Conservation (phyloP, 1,140 invertebrate species). For the Homarus americanus region DNA sequence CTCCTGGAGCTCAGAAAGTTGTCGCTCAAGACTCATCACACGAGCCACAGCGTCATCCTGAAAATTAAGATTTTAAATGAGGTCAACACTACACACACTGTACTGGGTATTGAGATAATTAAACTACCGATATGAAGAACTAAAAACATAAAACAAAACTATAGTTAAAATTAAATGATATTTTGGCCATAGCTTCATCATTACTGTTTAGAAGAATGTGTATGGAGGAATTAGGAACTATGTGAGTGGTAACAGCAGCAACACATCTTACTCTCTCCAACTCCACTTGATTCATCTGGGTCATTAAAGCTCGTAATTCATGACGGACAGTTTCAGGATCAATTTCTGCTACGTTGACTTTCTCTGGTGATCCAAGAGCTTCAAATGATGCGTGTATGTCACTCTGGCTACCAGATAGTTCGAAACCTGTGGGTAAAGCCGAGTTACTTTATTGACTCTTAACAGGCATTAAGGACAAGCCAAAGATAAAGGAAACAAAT, state of each 20-base stretch:
- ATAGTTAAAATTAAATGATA: no score
- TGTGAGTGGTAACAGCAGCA: no score
- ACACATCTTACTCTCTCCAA: slow-evolving; percentile 72
- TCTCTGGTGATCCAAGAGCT: slow-evolving; percentile 54
- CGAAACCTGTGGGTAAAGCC: slow-evolving; percentile 47
- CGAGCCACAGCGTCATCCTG: slow-evolving; percentile 73
- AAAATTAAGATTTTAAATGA: no score
- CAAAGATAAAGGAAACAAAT: no score
- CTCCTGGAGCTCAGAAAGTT: slow-evolving; percentile 69
- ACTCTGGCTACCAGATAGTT: slow-evolving; percentile 69
- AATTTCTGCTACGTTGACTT: slow-evolving; percentile 61
- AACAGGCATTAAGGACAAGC: background rate
- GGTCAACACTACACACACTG: no score
- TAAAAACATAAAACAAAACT: no score
- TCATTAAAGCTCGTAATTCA: slow-evolving; percentile 73
- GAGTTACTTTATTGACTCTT: background rate
- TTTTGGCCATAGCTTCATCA: no score
- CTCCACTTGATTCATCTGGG: slow-evolving; percentile 74
- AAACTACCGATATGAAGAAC: no score
- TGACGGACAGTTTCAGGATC: slow-evolving; percentile 72
- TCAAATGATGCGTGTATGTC: slow-evolving; percentile 58
- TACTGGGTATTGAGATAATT: no score
- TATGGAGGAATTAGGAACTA: no score
- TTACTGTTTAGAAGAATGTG: no score
- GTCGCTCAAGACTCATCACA: slow-evolving; percentile 67